Evolutionary conservation across 2,113 vertebrate species (phyloP), one percentile per base, ranked within the genome.

Genomic region (Pelobates fuscus): DNA sequence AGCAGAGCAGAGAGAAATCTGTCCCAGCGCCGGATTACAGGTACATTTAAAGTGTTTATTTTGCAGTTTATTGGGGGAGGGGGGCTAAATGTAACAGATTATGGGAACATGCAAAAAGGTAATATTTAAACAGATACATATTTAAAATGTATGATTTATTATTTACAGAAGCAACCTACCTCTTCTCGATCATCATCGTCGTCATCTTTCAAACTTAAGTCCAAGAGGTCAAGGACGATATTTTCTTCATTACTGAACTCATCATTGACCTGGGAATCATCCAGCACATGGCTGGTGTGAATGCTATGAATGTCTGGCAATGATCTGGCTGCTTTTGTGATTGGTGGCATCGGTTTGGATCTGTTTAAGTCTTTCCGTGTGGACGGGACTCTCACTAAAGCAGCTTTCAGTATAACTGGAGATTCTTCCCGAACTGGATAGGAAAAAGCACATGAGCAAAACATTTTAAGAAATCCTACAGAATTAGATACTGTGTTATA

Each of bases 171-270:
- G n/a, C n/a, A n/a, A 76, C 89, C 84, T 81, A 96, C 96, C 95
- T 98, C 96, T 57, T 96, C 90, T 23, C 88, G 91, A 77, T 98
- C 94, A 49, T 93, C 85, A 8, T 87, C 88, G 2, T 91, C 86
- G 71, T 88, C 85, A 0, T 88, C 90, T n/a, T 80, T 82, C 41
- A 86, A 30, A 52, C 32, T 83, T n/a, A 93, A 80, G 68, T 85
- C 77, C 0, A 86, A 85, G 59, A 92, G 81, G 49, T 93, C 87
- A 17, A 89, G 77, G 3, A 69, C 78, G 64, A 92, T 83, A 71
- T 82, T 84, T 8, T 82, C 71, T 58, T 86, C 87, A 52, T 83
- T 79, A 0, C 59, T 87, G 64, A 80, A 90, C 62, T 71, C 62
- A 66, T 80, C 80, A 0, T 62, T 2, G 58, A 72, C 3, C 0